Base-by-base conservation (phyloP, 2,888 invertebrate species). In the Neoitamus cyanurus region DNA sequence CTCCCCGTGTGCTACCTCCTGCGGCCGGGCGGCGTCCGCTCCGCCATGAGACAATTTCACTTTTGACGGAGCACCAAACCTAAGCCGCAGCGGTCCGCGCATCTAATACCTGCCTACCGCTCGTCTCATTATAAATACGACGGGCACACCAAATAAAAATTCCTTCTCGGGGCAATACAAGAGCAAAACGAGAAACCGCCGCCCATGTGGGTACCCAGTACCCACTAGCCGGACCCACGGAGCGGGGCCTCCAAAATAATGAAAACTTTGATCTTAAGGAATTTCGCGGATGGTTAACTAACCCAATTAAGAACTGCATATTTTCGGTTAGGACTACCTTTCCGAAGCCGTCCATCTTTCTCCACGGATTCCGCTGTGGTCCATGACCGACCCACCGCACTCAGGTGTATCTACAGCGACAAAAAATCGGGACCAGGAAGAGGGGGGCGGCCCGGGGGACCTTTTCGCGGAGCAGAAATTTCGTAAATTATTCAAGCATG, bases 201-300 rank as follows among this genome's bases (percentile, higher is more conserved):
- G 37, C 75, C 42, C 58, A 34, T 80, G 80, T 9, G 68, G 80
- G 68, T 68, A 48, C 80, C 48, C 31, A 31, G 31, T 31, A 15
- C 15, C 58, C 58, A 20, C 58, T 20, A 6, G 4, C 42, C n/a
- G 36, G 37, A 34, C 34, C 80, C 36, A 82, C 36, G n/a, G 34
- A 37, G 78, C 42, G 28, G 69, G 69, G 69, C 68, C 82, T 69
- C 82, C 69, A 82, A 82, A 72, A 83, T 77, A 85, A 84, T 83
- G 86, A 87, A 87, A 87, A 87, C 86, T 86, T 87, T 87, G 87
- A 87, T 87, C 87, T 86, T 86, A 80, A 85, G 87, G 87, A 87
- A 87, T 87, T 87, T 87, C 87, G 87, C 87, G 87, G 87, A 87
- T 87, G 87, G 87, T 87, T 87, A 87, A 87, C 87, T 87, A 87